Conservation (phyloP, 1,140 invertebrate species). For the Lamellibrachia luymesi region DNA sequence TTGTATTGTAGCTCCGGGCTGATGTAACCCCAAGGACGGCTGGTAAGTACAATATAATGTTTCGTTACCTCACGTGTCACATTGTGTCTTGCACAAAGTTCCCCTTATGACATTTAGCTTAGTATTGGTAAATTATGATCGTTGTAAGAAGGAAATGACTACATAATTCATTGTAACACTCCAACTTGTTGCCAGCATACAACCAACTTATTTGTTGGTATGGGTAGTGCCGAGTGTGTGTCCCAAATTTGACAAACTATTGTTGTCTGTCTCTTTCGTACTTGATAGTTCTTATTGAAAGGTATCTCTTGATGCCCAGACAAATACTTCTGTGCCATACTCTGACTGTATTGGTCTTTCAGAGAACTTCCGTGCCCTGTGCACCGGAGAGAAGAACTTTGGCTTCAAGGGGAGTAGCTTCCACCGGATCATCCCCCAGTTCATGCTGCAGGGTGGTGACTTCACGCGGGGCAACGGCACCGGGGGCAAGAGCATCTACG, state of each 20-base stretch:
- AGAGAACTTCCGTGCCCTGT: constrained; percentile 85
- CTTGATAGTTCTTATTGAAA: too few species aligned
- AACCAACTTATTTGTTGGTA: not conserved
- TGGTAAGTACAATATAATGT: constrained; percentile 33
- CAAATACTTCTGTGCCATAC: too few species aligned
- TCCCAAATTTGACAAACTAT: too few species aligned
- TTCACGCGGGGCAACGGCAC: constrained; percentile 91
- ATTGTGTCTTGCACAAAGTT: not conserved
- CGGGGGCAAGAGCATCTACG: constrained; percentile 95
- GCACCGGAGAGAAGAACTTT: constrained; percentile 90
- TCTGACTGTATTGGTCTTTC: constrained; percentile 52
- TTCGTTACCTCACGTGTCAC: not conserved
- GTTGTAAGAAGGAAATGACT: not conserved
- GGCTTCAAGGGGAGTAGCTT: constrained; percentile 90
- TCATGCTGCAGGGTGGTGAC: constrained; percentile 91
- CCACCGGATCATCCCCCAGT: constrained; percentile 86
- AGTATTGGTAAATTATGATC: too few species aligned
- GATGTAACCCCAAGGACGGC: constrained; percentile 91
- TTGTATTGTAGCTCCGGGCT: constrained; percentile 52
- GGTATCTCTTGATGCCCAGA: too few species aligned
- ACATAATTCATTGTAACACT: not conserved
- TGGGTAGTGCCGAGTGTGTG: not conserved
- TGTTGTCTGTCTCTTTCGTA: too few species aligned
- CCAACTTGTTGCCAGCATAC: not conserved
- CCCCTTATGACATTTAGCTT: too few species aligned